Percentiles rank a stretch among this genome's conserved stretches.
Evolutionary conservation across 2,797 vertebrate genomes (phyloP).

Genomic region (Cygnus olor): DNA sequence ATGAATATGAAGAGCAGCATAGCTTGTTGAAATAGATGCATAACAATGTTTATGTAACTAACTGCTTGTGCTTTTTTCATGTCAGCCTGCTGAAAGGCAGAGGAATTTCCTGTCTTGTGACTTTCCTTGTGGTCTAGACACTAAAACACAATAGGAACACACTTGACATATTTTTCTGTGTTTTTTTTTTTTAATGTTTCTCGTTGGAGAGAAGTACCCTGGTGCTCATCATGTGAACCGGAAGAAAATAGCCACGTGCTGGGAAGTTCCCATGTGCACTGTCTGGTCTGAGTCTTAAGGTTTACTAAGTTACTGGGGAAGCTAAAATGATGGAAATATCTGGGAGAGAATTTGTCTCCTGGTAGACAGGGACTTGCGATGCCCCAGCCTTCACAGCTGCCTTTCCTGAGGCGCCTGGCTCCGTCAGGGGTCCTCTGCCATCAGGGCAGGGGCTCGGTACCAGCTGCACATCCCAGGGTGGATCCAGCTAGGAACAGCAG

Average conservation of each 20-base stretch:
- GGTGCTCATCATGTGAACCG: conserved; percentile 1
- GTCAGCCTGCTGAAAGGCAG: conserved; percentile 9
- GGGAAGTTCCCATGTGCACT: background rate
- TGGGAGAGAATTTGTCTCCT: background rate
- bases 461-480: background rate
- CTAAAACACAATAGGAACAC: conserved; percentile 38
- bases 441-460: background rate
- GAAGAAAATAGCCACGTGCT: background rate
- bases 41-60: background rate
- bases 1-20: background rate
- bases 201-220: conserved; percentile 3
- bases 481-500: background rate
- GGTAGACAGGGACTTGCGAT: background rate
- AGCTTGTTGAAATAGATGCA: background rate
- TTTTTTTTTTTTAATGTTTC: conserved; percentile 5
- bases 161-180: background rate
- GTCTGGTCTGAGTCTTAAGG: background rate
- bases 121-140: conserved; percentile 55
- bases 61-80: background rate
- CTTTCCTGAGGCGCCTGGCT: background rate
- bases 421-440: background rate
- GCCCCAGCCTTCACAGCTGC: background rate
- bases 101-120: conserved; percentile 65
- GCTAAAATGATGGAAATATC: background rate
- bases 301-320: background rate